Evolutionary conservation across 2,797 vertebrate species (phyloP).

Genomic region (Bradypodion ventrale): DNA sequence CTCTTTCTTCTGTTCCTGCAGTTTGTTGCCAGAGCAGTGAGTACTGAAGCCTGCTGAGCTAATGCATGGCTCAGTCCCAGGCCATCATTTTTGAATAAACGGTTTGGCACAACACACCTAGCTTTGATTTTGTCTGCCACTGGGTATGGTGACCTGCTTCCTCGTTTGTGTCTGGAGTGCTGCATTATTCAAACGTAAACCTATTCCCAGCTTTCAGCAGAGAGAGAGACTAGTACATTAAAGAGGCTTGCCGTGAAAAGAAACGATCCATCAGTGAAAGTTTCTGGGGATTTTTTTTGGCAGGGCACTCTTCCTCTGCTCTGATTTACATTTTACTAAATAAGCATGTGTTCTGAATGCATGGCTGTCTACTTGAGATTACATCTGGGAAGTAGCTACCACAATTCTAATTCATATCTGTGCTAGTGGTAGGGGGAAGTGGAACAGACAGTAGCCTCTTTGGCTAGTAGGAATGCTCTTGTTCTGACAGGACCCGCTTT

Average conservation of each 20-base stretch:
- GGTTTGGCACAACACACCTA: conserved; percentile 71
- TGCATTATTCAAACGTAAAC: conserved; percentile 49
- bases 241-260: no score
- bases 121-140: conserved; percentile 61
- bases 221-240: neutral
- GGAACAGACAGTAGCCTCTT: no score
- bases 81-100: conserved; percentile 75
- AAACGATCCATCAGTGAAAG: no score
- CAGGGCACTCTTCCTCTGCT: conserved; percentile 31
- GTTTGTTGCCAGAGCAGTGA: conserved; percentile 52
- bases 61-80: conserved; percentile 73
- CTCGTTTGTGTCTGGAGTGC: conserved; percentile 59
- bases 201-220: conserved; percentile 35
- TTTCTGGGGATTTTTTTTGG: conserved; percentile 31
- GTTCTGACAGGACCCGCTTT: no score
- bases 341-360: neutral
- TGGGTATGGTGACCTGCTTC: conserved; percentile 68
- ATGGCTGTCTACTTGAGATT: no score
- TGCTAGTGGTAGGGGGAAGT: no score
- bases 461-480: no score
- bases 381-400: no score
- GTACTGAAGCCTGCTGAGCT: conserved; percentile 69
- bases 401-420: no score
- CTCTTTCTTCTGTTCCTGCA: conserved; percentile 62
- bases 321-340: conserved; percentile 11